Base-by-base conservation (phyloP, 2,797 vertebrate species). In the Epinephelus coioides region DNA sequence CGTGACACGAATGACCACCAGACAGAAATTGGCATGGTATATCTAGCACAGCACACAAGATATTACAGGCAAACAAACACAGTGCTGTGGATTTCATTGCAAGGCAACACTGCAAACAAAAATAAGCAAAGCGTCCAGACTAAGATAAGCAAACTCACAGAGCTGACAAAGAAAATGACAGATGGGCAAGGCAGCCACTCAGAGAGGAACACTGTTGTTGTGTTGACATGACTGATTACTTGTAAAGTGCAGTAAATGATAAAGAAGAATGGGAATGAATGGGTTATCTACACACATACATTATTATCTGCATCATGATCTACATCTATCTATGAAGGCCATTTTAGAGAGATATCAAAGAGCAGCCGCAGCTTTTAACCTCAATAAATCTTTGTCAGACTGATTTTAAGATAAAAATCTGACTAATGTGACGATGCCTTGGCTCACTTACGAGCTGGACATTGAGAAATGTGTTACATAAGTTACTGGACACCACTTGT, bases 161-260 rank as follows among this genome's bases (percentile, higher is more conserved):
- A 81, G 21, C 54, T 74, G 78, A 85, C 57, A 80, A 70, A 70
- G 67, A 84, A 68, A 83, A 84, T 61, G 83, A 86, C 69, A 90
- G 81, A 82, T 78, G 71, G 73, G 78, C 57, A 76, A 79, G 44
- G 70, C 4, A 55, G 77, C 5, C 66, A 30, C 60, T 12, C 59
- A 46, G 18, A 67, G 30, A 60, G 59, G 69, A 71, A 65, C 30
- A 9, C 7, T 53, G 68, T 62, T 69, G 73, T 55, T 62, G 44
- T 54, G 56, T 76, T 70, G 49, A 64, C 44, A 14, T 63, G 56
- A 73, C 60, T 49, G 44, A 79, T 63, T 63, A 56, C 23, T 19
- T 46, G 21, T n/a, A 30, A 17, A 81, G 59, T 27, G 46, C 2
- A 57, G 13, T 8, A 14, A 62, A 54, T 59, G 25, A 72, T 78